Percentiles rank a stretch among this genome's conserved stretches.
phyloP scores from a whole-genome alignment of 2,888 invertebrate species.

The Drosophila heteroneura region DNA sequence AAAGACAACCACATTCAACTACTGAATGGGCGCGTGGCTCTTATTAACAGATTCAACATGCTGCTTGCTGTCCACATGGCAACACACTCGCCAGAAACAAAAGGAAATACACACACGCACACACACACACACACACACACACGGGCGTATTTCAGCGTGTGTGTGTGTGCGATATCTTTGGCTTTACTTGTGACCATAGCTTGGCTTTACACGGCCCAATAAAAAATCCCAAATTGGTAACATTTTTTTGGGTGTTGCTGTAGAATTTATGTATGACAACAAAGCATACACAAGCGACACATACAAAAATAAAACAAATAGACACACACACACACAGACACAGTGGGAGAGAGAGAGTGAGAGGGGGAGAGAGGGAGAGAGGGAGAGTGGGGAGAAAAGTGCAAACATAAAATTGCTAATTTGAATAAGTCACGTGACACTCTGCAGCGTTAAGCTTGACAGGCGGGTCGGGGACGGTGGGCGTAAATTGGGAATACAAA shows the following conservation, averaged over 20 bases:
- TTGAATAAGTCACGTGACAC: conserved; percentile 81
- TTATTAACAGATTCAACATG: conserved; percentile 75
- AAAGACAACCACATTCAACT: conserved; percentile 50
- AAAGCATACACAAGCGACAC: conserved; percentile 10
- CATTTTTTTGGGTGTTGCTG: conserved; percentile 47
- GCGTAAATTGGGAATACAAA: conserved; percentile 21
- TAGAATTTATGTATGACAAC: conserved; percentile 48
- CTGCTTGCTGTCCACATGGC: conserved; percentile 38
- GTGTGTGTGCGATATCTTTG: conserved; percentile 36
- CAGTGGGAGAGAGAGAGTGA: too few species aligned
- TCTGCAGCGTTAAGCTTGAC: conserved; percentile 49
- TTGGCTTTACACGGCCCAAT: conserved; percentile 16
- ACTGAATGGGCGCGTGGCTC: conserved; percentile 70
- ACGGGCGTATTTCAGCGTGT: conserved; percentile 10
- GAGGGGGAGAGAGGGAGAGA: not conserved
- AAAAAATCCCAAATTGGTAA: conserved; percentile 37
- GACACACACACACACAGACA: not conserved
- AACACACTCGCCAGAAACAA: conserved; percentile 21
- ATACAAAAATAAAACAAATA: not conserved
- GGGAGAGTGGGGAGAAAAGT: conserved; percentile 33
- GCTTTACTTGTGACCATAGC: conserved; percentile 50
- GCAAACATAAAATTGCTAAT: conserved; percentile 79
- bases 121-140: not conserved
- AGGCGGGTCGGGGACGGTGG: not conserved
- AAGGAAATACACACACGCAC: not conserved